Conservation (phyloP, 1,140 invertebrate genomes). For the Dendrolimus kikuchii region DNA sequence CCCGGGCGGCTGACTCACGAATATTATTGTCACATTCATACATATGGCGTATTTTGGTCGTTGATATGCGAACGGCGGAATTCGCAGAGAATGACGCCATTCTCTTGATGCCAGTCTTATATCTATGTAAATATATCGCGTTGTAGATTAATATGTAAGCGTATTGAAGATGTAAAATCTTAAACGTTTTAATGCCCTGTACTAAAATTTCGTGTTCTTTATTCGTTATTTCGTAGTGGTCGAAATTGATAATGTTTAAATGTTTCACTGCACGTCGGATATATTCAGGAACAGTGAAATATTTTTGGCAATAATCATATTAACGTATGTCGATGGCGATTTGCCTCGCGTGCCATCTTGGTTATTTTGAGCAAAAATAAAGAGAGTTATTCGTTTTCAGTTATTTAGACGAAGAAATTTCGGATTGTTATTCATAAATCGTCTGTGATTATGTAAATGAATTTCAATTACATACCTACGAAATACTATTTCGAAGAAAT, state of each 20-base stretch:
- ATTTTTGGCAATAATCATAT: neutral
- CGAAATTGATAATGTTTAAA: neutral
- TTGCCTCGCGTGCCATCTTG: neutral
- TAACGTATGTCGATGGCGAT: neutral
- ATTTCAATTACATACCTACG: too few species aligned
- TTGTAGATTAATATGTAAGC: too few species aligned
- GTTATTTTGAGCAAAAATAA: neutral
- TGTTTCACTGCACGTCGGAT: neutral
- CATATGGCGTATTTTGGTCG: slow-evolving; percentile 50
- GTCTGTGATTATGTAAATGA: too few species aligned
- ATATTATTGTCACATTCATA: slow-evolving; percentile 62
- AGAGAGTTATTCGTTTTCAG: neutral
- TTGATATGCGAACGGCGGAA: slow-evolving; percentile 41
- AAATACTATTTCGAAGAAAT: too few species aligned
- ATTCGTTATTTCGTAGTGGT: neutral
- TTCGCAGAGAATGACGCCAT: slow-evolving; percentile 53
- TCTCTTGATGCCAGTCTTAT: slow-evolving; percentile 35
- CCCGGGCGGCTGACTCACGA: slow-evolving; percentile 50
- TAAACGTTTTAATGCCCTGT: neutral
- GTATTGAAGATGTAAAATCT: neutral
- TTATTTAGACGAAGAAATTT: too few species aligned
- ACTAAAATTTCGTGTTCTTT: neutral
- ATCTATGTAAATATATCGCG: slow-evolving; percentile 2
- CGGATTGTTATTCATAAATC: too few species aligned
- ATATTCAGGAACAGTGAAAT: neutral